These are phyloP conservation scores for Illadopsis cleaveri DNA, from an alignment of 2,113 vertebrate species.

Conservation along the genomic window DNA sequence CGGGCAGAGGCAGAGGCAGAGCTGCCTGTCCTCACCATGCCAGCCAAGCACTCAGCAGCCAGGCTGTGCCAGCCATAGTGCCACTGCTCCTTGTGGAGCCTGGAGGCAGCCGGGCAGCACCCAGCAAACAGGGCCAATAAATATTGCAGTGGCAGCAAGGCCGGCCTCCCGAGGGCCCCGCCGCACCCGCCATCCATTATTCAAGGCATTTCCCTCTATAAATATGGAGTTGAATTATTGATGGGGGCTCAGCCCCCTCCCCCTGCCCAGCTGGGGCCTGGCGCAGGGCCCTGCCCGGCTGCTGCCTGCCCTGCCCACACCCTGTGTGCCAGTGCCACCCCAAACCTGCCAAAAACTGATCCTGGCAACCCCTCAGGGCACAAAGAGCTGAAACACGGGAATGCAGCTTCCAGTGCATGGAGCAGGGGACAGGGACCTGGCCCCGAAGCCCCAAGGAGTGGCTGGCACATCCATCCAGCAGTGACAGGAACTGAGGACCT, in stretches of 20 bases:
- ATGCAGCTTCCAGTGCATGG: not conserved
- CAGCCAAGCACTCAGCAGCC: fast-evolving
- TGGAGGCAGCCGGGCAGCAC: not conserved
- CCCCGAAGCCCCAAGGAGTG: fast-evolving
- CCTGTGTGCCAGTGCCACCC: fast-evolving
- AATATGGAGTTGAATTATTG: constrained; percentile 45
- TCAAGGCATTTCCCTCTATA: constrained; percentile 11
- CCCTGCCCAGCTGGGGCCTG: not conserved
- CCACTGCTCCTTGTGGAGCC: fast-evolving
- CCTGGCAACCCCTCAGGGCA: not conserved
- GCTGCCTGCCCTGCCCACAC: not conserved
- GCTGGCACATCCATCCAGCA: not conserved
- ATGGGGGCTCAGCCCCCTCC: not conserved
- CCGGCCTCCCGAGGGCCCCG: fast-evolving
- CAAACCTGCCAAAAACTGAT: not conserved
- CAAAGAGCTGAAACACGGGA: fast-evolving
- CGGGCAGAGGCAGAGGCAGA: not conserved
- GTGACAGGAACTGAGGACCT: not conserved
- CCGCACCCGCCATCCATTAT: not conserved
- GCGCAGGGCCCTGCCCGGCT: fast-evolving
- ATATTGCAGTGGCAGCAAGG: not conserved
- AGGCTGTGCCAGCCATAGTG: fast-evolving
- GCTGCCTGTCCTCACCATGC: fast-evolving
- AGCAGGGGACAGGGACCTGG: not conserved
- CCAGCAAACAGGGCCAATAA: not conserved